Evolutionary conservation across 2,113 vertebrate genomes (phyloP).

Genomic region (Acinonyx jubatus): DNA sequence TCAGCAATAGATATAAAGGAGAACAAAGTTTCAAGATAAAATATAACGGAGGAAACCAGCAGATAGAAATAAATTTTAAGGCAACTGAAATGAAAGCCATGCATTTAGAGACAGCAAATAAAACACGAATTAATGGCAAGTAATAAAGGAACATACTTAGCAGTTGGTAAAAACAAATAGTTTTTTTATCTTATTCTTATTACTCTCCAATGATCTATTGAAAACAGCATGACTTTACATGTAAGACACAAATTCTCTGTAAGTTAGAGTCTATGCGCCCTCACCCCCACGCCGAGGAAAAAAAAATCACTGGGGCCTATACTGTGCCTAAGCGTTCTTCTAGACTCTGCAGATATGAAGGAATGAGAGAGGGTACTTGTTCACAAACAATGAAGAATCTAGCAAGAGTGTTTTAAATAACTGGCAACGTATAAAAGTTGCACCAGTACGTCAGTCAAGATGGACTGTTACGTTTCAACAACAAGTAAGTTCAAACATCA

Average conservation of each 20-base stretch:
- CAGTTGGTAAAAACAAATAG: slow-evolving; percentile 26
- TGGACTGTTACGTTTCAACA: background rate
- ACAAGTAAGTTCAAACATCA: background rate
- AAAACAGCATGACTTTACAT: background rate
- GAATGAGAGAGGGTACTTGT: background rate
- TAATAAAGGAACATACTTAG: slow-evolving; percentile 44
- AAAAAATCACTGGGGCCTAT: background rate
- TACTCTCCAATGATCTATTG: background rate
- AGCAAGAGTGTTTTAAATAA: background rate
- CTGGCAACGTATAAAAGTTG: background rate
- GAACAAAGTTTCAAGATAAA: slow-evolving; percentile 1
- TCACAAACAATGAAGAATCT: background rate
- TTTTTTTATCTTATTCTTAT: background rate
- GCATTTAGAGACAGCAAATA: slow-evolving; percentile 41
- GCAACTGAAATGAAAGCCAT: slow-evolving; percentile 54
- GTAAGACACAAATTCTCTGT: background rate
- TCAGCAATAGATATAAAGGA: background rate
- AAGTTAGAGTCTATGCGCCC: background rate
- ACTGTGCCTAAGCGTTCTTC: background rate
- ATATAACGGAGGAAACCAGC: slow-evolving; percentile 17
- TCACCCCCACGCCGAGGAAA: accelerated
- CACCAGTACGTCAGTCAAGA: background rate
- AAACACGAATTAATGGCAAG: slow-evolving; percentile 28
- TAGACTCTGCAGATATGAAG: background rate
- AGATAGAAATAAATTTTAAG: slow-evolving; percentile 18